These are phyloP conservation scores for Myopa tessellatipennis DNA, from an alignment of 2,888 invertebrate species.

Conservation along the genomic window DNA sequence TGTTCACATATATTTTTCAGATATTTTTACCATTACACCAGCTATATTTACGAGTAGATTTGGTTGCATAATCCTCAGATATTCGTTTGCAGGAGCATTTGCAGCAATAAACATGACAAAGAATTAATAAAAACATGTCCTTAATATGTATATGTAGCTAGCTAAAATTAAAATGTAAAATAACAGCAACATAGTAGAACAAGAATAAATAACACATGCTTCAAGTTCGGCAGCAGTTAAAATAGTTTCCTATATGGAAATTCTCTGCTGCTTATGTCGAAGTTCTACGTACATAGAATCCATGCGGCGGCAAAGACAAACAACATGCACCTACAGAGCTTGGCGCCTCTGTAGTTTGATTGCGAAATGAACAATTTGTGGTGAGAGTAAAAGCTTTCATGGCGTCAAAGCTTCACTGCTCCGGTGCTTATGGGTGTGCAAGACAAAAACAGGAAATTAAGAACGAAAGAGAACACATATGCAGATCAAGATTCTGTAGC, in stretches of 20 bases:
- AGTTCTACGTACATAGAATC: neutral
- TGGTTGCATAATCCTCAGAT: neutral
- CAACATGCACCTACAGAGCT: constrained; percentile 50
- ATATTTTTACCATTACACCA: neutral
- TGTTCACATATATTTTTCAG: neutral
- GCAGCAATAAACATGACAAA: constrained; percentile 5
- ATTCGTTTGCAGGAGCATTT: neutral
- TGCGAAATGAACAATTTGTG: constrained; percentile 11
- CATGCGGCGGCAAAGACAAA: constrained; percentile 32
- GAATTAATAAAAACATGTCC: neutral
- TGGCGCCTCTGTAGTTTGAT: constrained; percentile 33
- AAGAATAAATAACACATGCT: constrained; percentile 24
- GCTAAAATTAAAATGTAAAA: constrained; percentile 1
- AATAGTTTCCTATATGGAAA: constrained; percentile 10
- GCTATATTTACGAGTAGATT: neutral
- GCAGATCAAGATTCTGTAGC: constrained; percentile 21
- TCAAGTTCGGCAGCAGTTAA: constrained; percentile 10
- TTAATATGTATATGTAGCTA: neutral
- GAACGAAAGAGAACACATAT: constrained; percentile 20
- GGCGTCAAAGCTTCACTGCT: constrained; percentile 17
- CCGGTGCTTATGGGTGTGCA: constrained; percentile 30
- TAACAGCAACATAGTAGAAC: constrained; percentile 12
- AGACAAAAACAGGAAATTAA: constrained; percentile 10
- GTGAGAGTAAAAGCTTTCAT: constrained; percentile 25
- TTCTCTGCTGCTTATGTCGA: constrained; percentile 4